These are phyloP conservation scores for Stenichneumon culpator DNA, from an alignment of 2,888 invertebrate genomes.

Conservation along the genomic window DNA sequence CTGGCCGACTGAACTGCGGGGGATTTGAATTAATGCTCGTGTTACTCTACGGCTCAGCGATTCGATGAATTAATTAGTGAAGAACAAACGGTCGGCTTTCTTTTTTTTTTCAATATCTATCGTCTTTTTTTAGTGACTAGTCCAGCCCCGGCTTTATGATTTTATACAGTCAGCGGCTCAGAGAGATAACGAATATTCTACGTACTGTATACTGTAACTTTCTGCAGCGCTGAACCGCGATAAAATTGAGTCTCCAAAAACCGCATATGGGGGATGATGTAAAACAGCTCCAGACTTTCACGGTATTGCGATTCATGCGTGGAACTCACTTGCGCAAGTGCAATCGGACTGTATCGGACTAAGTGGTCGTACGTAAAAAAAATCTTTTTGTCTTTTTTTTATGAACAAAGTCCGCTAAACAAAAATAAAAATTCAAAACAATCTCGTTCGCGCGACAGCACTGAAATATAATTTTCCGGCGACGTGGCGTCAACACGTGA, in stretches of 20 bases:
- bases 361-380: not conserved
- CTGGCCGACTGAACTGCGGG: not conserved
- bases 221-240: not conserved
- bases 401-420: not conserved
- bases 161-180: conserved; percentile 5
- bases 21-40: conserved; percentile 56
- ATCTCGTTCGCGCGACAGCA: not conserved
- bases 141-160: conserved; percentile 23
- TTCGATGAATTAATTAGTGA: conserved; percentile 56
- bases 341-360: not conserved
- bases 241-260: not conserved
- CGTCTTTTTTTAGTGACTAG: conserved; percentile 11
- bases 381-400: not conserved
- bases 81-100: conserved; percentile 30
- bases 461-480: not conserved
- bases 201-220: conserved; percentile 1
- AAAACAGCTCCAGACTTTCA: not conserved
- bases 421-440: not conserved
- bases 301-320: not conserved
- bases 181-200: conserved; percentile 7
- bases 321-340: not conserved
- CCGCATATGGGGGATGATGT: not conserved
- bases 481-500: too few species aligned
- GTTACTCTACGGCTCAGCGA: conserved; percentile 43
- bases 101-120: conserved; percentile 9